Percentiles rank a stretch among this genome's conserved stretches.
Evolutionary conservation across 2,113 vertebrate species (phyloP).

Genomic region (Notothenia coriiceps): DNA sequence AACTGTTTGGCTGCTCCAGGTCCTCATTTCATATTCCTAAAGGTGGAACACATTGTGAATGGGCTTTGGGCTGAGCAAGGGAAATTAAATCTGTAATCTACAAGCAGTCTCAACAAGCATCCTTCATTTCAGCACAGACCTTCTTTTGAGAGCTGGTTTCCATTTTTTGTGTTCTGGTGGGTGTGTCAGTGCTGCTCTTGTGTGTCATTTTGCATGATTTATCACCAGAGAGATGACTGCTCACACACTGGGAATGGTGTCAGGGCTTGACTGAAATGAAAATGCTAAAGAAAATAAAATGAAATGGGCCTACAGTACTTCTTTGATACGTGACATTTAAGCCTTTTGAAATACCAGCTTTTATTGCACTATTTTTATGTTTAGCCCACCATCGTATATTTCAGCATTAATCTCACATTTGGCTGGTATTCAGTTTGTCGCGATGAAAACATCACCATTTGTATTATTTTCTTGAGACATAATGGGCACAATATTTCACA

Average conservation of each 20-base stretch:
- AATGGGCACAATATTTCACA: slow-evolving; percentile 79
- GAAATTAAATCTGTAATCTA: slow-evolving; percentile 72
- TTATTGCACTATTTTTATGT: slow-evolving; percentile 26
- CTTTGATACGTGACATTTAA: slow-evolving; percentile 52
- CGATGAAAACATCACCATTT: slow-evolving; percentile 62
- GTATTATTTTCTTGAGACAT: slow-evolving; percentile 66
- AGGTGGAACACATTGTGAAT: slow-evolving; percentile 57
- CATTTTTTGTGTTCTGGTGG: slow-evolving; percentile 27
- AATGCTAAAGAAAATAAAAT: slow-evolving; percentile 26
- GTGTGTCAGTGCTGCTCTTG: slow-evolving; percentile 30
- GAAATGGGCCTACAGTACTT: slow-evolving; percentile 21
- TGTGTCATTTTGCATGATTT: slow-evolving; percentile 63
- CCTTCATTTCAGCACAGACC: slow-evolving; percentile 30
- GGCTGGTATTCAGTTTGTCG: slow-evolving; percentile 43
- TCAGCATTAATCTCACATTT: slow-evolving; percentile 41
- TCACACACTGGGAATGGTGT: slow-evolving; percentile 47
- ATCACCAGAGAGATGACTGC: slow-evolving; percentile 47
- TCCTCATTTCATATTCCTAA: slow-evolving; percentile 73
- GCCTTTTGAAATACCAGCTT: slow-evolving; percentile 42
- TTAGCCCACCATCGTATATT: slow-evolving; percentile 32
- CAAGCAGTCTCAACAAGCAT: slow-evolving; percentile 38
- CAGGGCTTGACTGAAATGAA: slow-evolving; percentile 8
- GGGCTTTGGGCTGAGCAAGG: slow-evolving; percentile 62
- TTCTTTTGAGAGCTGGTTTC: slow-evolving; percentile 36
- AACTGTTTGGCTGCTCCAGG: slow-evolving; percentile 62